Conservation (phyloP, 2,888 invertebrate species). For the Trachelus stipa region DNA sequence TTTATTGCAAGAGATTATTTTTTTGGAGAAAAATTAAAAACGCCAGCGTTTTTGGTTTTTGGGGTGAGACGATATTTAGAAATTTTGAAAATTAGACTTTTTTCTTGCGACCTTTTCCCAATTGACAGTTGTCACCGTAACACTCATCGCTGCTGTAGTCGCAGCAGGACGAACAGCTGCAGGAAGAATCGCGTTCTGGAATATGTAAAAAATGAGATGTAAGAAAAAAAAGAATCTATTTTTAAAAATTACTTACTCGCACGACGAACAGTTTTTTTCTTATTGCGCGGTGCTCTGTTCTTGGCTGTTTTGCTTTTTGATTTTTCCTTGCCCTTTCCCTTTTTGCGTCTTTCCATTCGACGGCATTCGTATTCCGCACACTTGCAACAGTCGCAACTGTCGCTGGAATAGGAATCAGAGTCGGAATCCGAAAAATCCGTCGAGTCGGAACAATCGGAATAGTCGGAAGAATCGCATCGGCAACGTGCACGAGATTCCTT, state of each 20-base stretch:
- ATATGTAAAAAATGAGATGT: slow-evolving; percentile 9
- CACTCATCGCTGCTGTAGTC: slow-evolving; percentile 32
- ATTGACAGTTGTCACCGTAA: slow-evolving; percentile 10
- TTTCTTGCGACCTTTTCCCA: neutral
- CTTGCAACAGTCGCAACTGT: neutral
- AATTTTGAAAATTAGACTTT: neutral
- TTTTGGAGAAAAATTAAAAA: neutral
- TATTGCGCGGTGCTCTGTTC: slow-evolving; percentile 19
- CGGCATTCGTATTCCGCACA: neutral
- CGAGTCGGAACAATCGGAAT: slow-evolving; percentile 16
- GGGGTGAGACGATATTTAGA: too few species aligned
- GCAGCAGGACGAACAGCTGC: slow-evolving; percentile 25
- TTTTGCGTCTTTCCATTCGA: neutral
- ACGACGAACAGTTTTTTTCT: slow-evolving; percentile 26
- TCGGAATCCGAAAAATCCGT: slow-evolving; percentile 22
- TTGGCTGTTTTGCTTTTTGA: slow-evolving; percentile 13
- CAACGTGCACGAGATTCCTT: slow-evolving; percentile 16
- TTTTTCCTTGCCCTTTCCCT: slow-evolving; percentile 17
- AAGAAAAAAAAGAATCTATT: neutral
- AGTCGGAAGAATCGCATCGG: slow-evolving; percentile 17
- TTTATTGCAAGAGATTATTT: neutral
- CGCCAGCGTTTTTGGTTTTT: neutral
- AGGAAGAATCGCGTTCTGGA: slow-evolving; percentile 25
- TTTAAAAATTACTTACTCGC: slow-evolving; percentile 23
- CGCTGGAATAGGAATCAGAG: slow-evolving; percentile 13